These are phyloP conservation scores for Pelagia noctiluca DNA, from an alignment of 30 jellyfish, hydroid and myxozoan genomes.

Conservation along the genomic window DNA sequence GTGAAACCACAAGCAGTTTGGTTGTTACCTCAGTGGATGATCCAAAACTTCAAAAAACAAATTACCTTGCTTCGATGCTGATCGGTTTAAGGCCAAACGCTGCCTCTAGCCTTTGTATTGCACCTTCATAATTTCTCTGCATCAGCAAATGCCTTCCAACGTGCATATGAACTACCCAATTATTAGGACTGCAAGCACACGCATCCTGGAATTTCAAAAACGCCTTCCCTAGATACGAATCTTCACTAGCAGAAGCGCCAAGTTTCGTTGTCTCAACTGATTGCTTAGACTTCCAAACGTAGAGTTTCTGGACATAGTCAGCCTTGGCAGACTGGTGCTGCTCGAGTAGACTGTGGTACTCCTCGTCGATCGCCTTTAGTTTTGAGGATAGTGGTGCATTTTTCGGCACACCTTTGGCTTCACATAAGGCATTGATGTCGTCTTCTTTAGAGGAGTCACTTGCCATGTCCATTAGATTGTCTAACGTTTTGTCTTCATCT, in stretches of 20 bases:
- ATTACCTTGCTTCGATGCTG: slow-evolving; percentile 78
- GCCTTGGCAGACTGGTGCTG: slow-evolving; percentile 85
- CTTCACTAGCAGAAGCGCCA: slow-evolving; percentile 1
- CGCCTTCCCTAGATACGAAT: slow-evolving; percentile 59
- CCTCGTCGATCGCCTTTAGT: slow-evolving; percentile 84
- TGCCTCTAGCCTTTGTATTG: slow-evolving; percentile 63
- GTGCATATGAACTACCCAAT: slow-evolving; percentile 62
- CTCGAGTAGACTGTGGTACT: slow-evolving; percentile 71
- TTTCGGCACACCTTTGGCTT: slow-evolving; percentile 48
- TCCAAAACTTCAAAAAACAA: not conserved
- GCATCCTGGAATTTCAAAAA: slow-evolving; percentile 77
- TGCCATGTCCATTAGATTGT: slow-evolving; percentile 63
- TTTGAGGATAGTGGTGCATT: slow-evolving; percentile 58
- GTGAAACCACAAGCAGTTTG: no score
- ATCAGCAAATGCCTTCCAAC: slow-evolving; percentile 73
- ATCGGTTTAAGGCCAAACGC: slow-evolving; percentile 85
- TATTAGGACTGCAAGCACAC: slow-evolving; percentile 51
- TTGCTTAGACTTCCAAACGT: slow-evolving; percentile 79
- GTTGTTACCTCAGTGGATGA: not conserved
- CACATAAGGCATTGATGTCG: slow-evolving; percentile 73
- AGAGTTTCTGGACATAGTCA: slow-evolving; percentile 82
- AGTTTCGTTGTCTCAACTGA: not conserved
- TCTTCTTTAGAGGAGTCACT: slow-evolving; percentile 81
- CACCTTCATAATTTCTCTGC: slow-evolving; percentile 67
- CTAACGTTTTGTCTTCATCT: slow-evolving; percentile 53